These are phyloP conservation scores for Mungos mungo DNA, from an alignment of 2,113 vertebrate genomes.

Conservation along the genomic window DNA sequence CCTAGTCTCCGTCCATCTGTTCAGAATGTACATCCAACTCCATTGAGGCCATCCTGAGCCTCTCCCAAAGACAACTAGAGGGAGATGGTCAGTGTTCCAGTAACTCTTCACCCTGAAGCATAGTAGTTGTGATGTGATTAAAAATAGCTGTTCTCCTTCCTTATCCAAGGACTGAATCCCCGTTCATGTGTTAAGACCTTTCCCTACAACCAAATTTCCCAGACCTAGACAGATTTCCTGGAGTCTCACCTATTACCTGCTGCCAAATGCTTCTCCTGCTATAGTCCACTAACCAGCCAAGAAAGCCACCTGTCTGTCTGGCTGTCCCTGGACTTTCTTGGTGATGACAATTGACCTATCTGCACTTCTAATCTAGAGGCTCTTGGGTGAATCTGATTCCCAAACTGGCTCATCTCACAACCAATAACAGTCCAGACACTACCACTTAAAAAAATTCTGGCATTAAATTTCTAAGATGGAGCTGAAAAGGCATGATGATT, in stretches of 20 bases:
- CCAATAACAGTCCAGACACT: not conserved
- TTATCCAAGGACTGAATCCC: not conserved
- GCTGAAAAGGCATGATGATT: not conserved
- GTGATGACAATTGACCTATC: constrained; percentile 39
- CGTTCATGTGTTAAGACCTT: not conserved
- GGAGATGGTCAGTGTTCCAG: not conserved
- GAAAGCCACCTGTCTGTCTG: constrained; percentile 70
- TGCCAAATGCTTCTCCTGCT: constrained; percentile 60
- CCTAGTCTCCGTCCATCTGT: constrained; percentile 53
- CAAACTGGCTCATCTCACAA: not conserved
- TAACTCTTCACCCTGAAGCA: not conserved
- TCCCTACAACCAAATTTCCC: not conserved
- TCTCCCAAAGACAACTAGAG: not conserved
- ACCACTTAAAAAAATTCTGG: not conserved
- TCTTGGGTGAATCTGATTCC: not conserved
- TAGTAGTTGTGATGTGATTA: not conserved
- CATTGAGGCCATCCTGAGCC: not conserved
- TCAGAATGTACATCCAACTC: constrained; percentile 18
- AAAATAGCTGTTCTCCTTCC: not conserved
- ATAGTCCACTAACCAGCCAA: constrained; percentile 21
- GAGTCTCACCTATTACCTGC: not conserved
- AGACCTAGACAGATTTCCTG: constrained; percentile 57
- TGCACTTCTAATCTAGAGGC: not conserved
- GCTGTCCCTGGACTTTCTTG: constrained; percentile 34
- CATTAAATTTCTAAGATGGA: constrained; percentile 20